Percentiles rank a stretch among this genome's conserved stretches.
Evolutionary conservation across 2,113 vertebrate genomes (phyloP).

Genomic region (Tenrec ecaudatus): DNA sequence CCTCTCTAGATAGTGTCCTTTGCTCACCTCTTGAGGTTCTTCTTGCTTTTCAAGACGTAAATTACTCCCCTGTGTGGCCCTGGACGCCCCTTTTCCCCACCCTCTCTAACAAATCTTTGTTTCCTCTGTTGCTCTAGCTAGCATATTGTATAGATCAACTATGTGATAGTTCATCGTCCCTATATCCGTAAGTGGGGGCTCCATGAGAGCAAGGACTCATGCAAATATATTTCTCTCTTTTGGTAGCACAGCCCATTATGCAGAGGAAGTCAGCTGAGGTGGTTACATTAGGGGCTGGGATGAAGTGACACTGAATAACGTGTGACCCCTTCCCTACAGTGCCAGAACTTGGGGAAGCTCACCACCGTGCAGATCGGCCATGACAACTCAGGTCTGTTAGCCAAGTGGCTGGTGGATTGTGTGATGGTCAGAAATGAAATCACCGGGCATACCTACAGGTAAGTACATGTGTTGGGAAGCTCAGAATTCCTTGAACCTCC

Average conservation of each 20-base stretch:
- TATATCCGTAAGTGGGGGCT: background rate
- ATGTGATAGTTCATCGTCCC: background rate
- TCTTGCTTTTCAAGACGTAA: background rate
- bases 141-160: background rate
- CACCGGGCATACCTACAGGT: slow-evolving; percentile 97
- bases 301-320: slow-evolving; percentile 45
- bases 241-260: background rate
- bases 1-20: background rate
- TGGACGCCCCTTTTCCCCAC: background rate
- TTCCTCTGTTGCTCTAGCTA: background rate
- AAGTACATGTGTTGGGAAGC: slow-evolving; percentile 77
- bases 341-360: slow-evolving; percentile 97
- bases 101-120: background rate
- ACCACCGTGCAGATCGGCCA: slow-evolving; percentile 97
- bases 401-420: slow-evolving; percentile 98
- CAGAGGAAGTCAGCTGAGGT: background rate
- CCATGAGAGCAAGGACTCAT: background rate
- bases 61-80: background rate
- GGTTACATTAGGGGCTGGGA: background rate
- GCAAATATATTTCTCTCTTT: background rate
- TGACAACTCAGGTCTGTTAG: slow-evolving; percentile 97
- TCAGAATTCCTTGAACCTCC: background rate
- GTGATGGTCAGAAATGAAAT: slow-evolving; percentile 99
- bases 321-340: slow-evolving; percentile 87
- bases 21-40: background rate